Evolutionary conservation across 1,140 invertebrate genomes (phyloP).

Genomic region (Aphelinus certus): DNA sequence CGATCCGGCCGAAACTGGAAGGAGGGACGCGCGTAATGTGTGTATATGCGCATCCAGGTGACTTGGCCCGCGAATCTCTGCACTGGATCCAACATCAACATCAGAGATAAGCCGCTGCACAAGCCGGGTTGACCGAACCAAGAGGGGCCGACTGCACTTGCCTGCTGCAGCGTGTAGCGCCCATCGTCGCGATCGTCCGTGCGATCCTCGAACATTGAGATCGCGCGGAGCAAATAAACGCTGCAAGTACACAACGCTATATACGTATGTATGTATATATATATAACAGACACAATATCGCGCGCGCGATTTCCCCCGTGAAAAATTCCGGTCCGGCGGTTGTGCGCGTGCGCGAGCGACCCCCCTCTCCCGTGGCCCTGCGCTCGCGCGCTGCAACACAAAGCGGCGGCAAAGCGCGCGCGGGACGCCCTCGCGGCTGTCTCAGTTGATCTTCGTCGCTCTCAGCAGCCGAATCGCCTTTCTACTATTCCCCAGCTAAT

Average conservation of each 20-base stretch:
- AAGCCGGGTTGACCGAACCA: conserved; percentile 74
- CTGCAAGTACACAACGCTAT: too few relatives aligned
- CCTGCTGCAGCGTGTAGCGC: conserved; percentile 82
- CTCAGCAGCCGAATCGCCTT: conserved; percentile 18
- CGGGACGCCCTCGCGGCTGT: not conserved
- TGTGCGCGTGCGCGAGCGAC: not conserved
- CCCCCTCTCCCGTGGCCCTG: not conserved
- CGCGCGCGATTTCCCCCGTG: too few relatives aligned
- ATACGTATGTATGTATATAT: too few relatives aligned
- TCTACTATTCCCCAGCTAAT: not conserved
- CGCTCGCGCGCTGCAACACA: not conserved
- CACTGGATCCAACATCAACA: too few relatives aligned
- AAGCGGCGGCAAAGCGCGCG: not conserved
- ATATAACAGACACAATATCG: too few relatives aligned
- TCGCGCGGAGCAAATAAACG: not conserved
- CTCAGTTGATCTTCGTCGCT: conserved; percentile 33
- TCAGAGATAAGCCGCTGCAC: too few relatives aligned
- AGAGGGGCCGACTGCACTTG: conserved; percentile 83
- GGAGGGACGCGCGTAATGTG: too few relatives aligned
- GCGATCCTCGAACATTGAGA: conserved; percentile 15
- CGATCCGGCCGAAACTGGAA: too few relatives aligned
- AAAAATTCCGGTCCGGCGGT: not conserved
- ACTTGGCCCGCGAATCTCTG: too few relatives aligned
- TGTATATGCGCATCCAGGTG: too few relatives aligned
- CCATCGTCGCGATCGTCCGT: conserved; percentile 77